These are phyloP conservation scores for Heteropelma amictum DNA, from an alignment of 2,888 invertebrate genomes.

Conservation along the genomic window DNA sequence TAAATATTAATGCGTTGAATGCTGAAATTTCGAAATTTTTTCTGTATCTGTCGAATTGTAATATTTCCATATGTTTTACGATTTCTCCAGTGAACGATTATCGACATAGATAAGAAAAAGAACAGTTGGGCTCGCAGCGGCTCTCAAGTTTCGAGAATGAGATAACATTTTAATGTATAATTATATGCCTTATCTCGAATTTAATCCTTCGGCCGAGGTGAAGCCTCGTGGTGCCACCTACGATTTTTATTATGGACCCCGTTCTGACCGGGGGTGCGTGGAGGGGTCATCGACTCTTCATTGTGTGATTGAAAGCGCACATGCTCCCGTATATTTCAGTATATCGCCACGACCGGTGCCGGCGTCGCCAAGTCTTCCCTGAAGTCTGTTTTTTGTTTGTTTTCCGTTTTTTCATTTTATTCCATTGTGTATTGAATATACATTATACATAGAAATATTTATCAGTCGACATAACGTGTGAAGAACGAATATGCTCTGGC, in stretches of 20 bases:
- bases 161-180: slow-evolving; percentile 2
- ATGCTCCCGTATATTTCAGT: slow-evolving; percentile 45
- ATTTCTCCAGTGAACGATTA: too few relatives aligned
- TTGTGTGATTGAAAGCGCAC: slow-evolving; percentile 42
- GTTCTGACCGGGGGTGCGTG: slow-evolving; percentile 60
- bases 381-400: slow-evolving; percentile 3
- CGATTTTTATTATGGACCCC: slow-evolving; percentile 55
- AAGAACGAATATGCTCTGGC: slow-evolving; percentile 66
- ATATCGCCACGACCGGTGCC: slow-evolving; percentile 5
- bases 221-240: slow-evolving; percentile 51
- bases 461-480: background rate
- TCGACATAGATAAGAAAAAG: too few relatives aligned
- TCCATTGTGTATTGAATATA: background rate
- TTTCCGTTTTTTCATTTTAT: background rate
- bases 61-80: too few relatives aligned
- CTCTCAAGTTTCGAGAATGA: background rate
- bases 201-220: background rate
- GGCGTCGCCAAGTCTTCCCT: background rate
- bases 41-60: too few relatives aligned
- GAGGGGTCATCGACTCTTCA: slow-evolving; percentile 61
- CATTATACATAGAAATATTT: background rate
- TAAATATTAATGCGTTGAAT: too few relatives aligned
- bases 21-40: too few relatives aligned
- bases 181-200: slow-evolving; percentile 35
- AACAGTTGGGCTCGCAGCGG: background rate